Conservation (phyloP, 2,797 vertebrate species). For the Enteromius anoplus region DNA sequence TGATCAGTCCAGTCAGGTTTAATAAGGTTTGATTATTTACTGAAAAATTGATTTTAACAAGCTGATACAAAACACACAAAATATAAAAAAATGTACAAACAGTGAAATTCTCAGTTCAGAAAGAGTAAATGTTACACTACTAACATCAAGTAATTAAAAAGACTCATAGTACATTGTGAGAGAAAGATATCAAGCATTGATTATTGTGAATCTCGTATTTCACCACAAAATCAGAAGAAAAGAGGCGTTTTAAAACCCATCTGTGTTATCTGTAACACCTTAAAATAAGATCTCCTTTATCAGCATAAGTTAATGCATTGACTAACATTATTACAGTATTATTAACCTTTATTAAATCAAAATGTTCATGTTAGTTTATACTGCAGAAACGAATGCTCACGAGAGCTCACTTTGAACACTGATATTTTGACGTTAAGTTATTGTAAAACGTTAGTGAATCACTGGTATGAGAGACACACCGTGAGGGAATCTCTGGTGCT, state of each 20-base stretch:
- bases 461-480: too few species aligned
- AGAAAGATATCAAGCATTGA: not conserved
- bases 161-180: not conserved
- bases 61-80: not conserved
- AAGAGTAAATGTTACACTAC: not conserved
- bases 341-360: not conserved
- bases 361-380: not conserved
- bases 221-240: not conserved
- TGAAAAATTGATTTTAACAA: not conserved
- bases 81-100: slow-evolving; percentile 6
- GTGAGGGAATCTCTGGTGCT: not conserved
- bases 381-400: not conserved
- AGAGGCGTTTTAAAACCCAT: not conserved
- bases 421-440: not conserved
- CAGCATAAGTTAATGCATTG: not conserved
- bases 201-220: not conserved
- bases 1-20: not conserved
- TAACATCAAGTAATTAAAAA: not conserved
- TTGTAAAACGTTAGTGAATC: not conserved
- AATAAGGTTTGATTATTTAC: not conserved
- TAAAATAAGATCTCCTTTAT: not conserved
- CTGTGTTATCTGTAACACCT: too few species aligned
- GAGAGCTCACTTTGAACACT: not conserved
- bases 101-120: slow-evolving; percentile 49
- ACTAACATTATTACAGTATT: not conserved